Percentiles rank a stretch among this genome's conserved stretches.
Conservation (phyloP, 2,888 invertebrate genomes). For the Slavum lentiscoides region DNA sequence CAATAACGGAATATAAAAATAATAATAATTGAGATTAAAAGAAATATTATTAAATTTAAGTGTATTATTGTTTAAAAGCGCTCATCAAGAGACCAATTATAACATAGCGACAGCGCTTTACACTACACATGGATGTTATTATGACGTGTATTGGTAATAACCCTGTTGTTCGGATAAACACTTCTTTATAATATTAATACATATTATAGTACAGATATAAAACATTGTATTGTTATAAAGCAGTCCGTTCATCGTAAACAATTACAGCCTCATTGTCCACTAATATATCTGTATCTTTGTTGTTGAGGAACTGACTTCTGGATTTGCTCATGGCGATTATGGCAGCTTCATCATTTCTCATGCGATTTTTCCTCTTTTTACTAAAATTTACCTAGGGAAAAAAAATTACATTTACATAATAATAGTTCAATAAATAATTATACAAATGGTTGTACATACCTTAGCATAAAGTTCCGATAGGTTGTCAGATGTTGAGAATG, state of each 20-base stretch:
- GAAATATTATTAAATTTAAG: too few relatives aligned
- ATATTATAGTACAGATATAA: background rate
- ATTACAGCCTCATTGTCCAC: constrained; percentile 79
- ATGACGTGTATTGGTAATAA: constrained; percentile 3
- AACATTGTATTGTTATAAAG: constrained; percentile 63
- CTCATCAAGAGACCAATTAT: background rate
- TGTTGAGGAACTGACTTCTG: constrained; percentile 65
- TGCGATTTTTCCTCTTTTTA: constrained; percentile 78
- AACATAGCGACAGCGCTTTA: background rate
- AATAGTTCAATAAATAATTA: too few relatives aligned
- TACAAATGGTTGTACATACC: constrained; percentile 60
- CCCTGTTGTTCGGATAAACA: constrained; percentile 10
- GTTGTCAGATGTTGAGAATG: constrained; percentile 71
- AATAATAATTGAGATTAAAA: too few relatives aligned
- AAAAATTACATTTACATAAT: background rate
- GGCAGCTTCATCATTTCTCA: constrained; percentile 80
- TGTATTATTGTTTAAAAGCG: too few relatives aligned
- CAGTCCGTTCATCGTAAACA: constrained; percentile 80
- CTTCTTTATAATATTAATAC: constrained; percentile 29
- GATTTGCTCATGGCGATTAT: constrained; percentile 77
- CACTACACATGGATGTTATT: background rate
- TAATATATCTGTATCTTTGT: constrained; percentile 66
- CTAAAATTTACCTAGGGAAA: constrained; percentile 71
- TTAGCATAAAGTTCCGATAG: constrained; percentile 72
- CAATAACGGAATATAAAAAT: too few relatives aligned